Base-by-base conservation (phyloP, 2,888 invertebrate species). In the Lasioglossum pauxillum region DNA sequence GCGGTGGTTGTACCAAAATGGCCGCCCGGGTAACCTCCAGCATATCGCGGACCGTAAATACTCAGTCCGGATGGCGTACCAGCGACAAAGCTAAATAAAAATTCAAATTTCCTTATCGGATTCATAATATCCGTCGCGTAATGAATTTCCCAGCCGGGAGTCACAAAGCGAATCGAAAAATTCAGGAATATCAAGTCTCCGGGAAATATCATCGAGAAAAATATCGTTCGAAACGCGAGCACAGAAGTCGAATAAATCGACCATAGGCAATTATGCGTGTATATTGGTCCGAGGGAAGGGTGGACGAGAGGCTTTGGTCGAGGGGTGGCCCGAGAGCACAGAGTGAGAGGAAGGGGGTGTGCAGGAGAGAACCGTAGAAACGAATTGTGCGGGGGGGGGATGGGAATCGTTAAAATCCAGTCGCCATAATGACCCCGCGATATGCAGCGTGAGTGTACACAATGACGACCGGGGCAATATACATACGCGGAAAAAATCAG, bases 221-320 rank as follows among this genome's bases (percentile, higher is more conserved):
- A 83, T 83, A 80, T 84, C 71, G 71, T 69, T 64, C 72, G 46
- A 76, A 78, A 75, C 38, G 49, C 53, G 69, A 82, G 79, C 44
- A 49, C 69, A 72, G 75, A 82, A 83, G 78, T 76, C 84, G 82
- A 87, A 84, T 82, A 90, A 90, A 90, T 90, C 86, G 90, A 89
- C 85, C 91, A 82, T 90, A 84, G 84, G 91, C 91, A 90, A 90
- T 90, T 90, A 90, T 89, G 89, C 83, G 83, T 86, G 82, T 80
- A 85, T 83, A 89, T 87, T 71, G 86, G 86, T 79, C 57, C 77
- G 81, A 14, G 57, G 81, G 27, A 53, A 64, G 64, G 69, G 81
- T 69, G 82, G 67, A 71, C 49, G 84, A 75, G 78, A 73, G 73
- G 53, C 57, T 57, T 64, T 57, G 57, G 57, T 53, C 78, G 78